Percentiles rank a stretch among this genome's conserved stretches.
phyloP scores from a whole-genome alignment of 1,140 invertebrate species.

The Nasonia longicornis region DNA sequence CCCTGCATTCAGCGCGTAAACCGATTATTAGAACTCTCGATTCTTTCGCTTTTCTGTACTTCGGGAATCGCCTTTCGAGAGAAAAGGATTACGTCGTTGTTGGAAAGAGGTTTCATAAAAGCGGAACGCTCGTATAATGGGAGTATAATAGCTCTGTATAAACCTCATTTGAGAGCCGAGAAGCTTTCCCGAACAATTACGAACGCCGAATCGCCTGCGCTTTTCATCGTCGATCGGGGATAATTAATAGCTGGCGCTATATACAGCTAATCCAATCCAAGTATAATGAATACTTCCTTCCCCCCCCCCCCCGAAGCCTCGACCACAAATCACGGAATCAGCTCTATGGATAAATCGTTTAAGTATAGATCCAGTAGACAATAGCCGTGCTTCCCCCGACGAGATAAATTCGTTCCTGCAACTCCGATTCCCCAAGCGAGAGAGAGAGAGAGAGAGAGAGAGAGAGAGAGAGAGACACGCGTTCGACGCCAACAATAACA shows the following conservation, averaged over 20 bases:
- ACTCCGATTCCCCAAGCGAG: not conserved
- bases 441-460: too few relatives aligned
- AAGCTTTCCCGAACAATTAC: not conserved
- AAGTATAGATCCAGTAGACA: not conserved
- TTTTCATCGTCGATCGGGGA: conserved; percentile 1
- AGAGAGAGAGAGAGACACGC: not conserved
- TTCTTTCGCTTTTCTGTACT: not conserved
- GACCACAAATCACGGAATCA: not conserved
- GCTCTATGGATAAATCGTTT: not conserved
- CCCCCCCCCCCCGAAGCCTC: not conserved
- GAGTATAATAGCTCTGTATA: not conserved
- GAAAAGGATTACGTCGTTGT: not conserved
- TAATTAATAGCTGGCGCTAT: conserved; percentile 27
- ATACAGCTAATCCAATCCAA: conserved; percentile 15
- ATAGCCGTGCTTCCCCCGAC: not conserved
- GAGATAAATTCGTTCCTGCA: not conserved
- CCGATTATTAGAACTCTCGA: not conserved
- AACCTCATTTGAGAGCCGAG: not conserved
- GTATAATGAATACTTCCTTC: not conserved
- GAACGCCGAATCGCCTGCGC: not conserved
- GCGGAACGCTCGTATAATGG: not conserved
- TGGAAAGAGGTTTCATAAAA: not conserved
- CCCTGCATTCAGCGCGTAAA: not conserved
- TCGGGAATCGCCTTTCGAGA: not conserved
- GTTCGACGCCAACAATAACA: not conserved